Conservation (phyloP, 2,113 vertebrate genomes). For the Dicrurus megarhynchus region DNA sequence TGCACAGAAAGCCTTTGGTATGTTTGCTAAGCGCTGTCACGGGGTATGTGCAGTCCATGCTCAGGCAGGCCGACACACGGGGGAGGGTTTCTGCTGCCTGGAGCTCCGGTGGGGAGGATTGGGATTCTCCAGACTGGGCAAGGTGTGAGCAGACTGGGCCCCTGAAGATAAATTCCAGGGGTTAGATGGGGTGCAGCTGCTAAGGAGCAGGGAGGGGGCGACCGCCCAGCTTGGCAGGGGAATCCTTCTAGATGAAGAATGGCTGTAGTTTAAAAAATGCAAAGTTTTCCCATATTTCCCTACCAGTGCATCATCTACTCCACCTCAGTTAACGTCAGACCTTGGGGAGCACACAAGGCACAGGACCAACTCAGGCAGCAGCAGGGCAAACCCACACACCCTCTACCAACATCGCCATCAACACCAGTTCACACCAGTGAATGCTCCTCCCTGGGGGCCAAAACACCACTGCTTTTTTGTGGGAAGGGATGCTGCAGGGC, state of each 20-base stretch:
- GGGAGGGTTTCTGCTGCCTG: neutral
- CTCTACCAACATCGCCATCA: neutral
- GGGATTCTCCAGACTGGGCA: neutral
- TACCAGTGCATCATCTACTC: neutral
- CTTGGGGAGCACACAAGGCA: neutral
- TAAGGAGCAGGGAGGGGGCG: accelerated
- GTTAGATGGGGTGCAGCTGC: neutral
- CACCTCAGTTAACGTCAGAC: neutral
- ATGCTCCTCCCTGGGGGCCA: neutral
- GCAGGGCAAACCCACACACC: neutral
- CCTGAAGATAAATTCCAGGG: neutral
- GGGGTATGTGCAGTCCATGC: neutral
- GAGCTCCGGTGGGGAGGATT: neutral
- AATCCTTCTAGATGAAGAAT: neutral
- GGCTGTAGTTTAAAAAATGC: neutral
- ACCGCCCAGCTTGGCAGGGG: accelerated
- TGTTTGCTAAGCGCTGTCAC: neutral
- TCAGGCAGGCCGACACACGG: neutral
- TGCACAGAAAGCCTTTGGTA: neutral
- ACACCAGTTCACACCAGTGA: neutral
- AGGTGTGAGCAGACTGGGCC: neutral
- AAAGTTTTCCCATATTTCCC: neutral
- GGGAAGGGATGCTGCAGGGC: neutral
- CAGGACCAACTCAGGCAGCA: neutral
- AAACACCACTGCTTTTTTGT: neutral